phyloP scores from a whole-genome alignment of 2,888 invertebrate genomes.

The Stegana nigrithorax region DNA sequence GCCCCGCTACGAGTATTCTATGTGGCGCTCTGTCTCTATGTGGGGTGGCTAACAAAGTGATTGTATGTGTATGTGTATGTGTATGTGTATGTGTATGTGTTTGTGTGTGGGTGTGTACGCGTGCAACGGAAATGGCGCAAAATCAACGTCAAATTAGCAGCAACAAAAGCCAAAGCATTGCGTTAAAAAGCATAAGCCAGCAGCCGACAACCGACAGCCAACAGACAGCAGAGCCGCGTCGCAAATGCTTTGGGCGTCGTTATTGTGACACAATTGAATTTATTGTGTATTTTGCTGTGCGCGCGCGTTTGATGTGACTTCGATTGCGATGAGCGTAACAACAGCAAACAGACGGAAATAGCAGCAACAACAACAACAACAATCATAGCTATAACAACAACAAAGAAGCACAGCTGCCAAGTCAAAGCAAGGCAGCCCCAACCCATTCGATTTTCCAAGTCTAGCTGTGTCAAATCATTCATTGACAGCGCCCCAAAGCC shows the following conservation, averaged over 20 bases:
- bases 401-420: too few relatives aligned
- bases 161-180: constrained; percentile 39
- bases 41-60: too few relatives aligned
- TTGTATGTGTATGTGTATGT: too few relatives aligned
- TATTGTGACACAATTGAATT: constrained; percentile 53
- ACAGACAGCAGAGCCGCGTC: too few relatives aligned
- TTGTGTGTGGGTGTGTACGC: neutral
- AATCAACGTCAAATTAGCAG: constrained; percentile 12
- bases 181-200: constrained; percentile 15
- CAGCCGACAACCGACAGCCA: too few relatives aligned
- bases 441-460: neutral
- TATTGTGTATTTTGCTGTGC: constrained; percentile 35
- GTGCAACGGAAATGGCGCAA: constrained; percentile 25
- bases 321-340: too few relatives aligned
- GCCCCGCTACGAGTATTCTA: neutral
- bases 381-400: too few relatives aligned
- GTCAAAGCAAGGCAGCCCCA: neutral
- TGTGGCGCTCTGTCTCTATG: neutral
- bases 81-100: too few relatives aligned
- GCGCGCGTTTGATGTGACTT: too few relatives aligned
- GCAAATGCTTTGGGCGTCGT: too few relatives aligned
- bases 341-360: too few relatives aligned
- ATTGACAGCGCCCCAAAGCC: neutral
- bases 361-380: too few relatives aligned
- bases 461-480: neutral